These are phyloP conservation scores for Zapus hudsonius DNA, from an alignment of 2,113 vertebrate genomes.

Conservation along the genomic window DNA sequence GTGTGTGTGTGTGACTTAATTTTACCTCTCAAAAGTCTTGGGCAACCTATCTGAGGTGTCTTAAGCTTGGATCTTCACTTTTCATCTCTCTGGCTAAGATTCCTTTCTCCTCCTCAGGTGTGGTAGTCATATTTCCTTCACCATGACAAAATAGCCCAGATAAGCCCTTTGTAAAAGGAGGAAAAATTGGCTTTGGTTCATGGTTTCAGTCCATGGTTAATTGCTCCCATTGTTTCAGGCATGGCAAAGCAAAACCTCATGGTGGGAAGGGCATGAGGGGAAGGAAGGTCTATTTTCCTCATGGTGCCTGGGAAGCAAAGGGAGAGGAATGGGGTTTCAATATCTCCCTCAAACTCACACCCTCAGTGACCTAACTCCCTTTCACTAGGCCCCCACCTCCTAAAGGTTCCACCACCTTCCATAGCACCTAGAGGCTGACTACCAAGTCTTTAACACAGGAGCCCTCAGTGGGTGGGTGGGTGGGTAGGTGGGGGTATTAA, in stretches of 20 bases:
- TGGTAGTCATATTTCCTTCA: background rate
- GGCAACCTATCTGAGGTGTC: background rate
- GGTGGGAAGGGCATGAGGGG: background rate
- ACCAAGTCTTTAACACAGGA: background rate
- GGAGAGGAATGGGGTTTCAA: background rate
- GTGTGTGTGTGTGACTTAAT: too few relatives aligned
- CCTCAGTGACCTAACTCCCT: background rate
- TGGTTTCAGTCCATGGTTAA: background rate
- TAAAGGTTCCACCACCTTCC: background rate
- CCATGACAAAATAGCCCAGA: background rate
- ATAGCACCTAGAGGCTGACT: background rate
- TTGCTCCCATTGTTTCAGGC: background rate
- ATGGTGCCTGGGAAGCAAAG: background rate
- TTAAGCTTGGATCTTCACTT: background rate
- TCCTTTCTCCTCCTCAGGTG: background rate
- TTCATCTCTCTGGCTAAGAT: background rate
- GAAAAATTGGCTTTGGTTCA: background rate
- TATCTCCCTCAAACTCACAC: background rate
- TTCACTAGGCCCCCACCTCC: background rate
- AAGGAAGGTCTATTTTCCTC: background rate
- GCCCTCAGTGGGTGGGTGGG: background rate
- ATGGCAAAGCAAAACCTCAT: background rate
- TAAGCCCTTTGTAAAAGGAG: background rate
- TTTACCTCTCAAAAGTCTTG: background rate
- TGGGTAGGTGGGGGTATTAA: fast-evolving